A percentile compares a stretch with the other conserved stretches of the same genome.
phyloP scores from a whole-genome alignment of 2,888 invertebrate genomes.

The Anaspis maculata region DNA sequence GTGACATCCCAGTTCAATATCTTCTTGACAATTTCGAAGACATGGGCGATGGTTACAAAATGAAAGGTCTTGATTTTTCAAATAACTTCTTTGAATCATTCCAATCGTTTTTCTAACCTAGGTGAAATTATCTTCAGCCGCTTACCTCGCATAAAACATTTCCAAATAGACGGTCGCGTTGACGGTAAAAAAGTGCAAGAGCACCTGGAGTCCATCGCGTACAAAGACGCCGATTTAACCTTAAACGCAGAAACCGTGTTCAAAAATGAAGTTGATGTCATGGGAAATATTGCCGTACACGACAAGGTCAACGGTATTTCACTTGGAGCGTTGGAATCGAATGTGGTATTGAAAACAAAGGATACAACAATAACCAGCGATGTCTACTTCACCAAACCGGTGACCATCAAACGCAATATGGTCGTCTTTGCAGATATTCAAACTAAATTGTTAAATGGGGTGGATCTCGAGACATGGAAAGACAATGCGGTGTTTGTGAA shows the following conservation, averaged over 20 bases:
- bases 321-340: conserved; percentile 33
- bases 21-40: too few species aligned
- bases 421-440: conserved; percentile 29
- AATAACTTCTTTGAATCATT: too few species aligned
- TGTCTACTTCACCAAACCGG: conserved; percentile 35
- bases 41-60: conserved; percentile 24
- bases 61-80: conserved; percentile 20
- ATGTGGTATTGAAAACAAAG: conserved; percentile 38
- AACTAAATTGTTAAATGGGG: conserved; percentile 35
- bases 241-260: conserved; percentile 26
- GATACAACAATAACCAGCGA: conserved; percentile 31
- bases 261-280: conserved; percentile 24
- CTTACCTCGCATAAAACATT: conserved; percentile 27
- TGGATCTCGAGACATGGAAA: conserved; percentile 40
- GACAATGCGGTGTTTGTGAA: conserved; percentile 42
- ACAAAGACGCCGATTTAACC: conserved; percentile 21
- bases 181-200: conserved; percentile 26
- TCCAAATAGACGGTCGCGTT: conserved; percentile 25
- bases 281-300: conserved; percentile 28
- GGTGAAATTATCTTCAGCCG: conserved; percentile 33
- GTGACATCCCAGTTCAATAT: conserved; percentile 26
- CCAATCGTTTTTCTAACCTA: too few species aligned
- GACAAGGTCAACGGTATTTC: conserved; percentile 32
- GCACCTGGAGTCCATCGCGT: conserved; percentile 28
- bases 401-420: conserved; percentile 23